Percentiles rank a stretch among this genome's conserved stretches.
phyloP scores from a whole-genome alignment of 1,140 invertebrate species.

The Neodiprion virginianus region DNA sequence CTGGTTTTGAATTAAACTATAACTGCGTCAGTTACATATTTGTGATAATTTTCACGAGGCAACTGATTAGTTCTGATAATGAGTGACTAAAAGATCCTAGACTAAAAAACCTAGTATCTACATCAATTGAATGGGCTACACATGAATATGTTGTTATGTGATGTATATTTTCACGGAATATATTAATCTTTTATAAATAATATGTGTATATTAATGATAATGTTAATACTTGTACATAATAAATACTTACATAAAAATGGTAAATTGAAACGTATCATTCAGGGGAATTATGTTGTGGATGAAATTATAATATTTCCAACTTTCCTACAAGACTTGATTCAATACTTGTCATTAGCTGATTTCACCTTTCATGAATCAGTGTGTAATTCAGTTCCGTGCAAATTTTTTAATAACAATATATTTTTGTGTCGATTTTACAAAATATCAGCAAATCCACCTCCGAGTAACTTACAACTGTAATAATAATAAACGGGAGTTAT shows the following conservation, averaged over 20 bases:
- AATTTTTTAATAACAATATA: not conserved
- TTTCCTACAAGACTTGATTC: not conserved
- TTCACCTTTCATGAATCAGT: not conserved
- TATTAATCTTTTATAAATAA: conserved; percentile 4
- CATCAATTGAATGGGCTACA: not conserved
- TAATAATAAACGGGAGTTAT: not conserved
- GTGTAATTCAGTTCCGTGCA: no score
- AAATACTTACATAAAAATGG: not conserved
- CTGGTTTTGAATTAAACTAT: no score
- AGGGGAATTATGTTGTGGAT: no score
- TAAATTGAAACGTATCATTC: no score
- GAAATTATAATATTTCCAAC: no score
- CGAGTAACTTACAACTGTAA: not conserved
- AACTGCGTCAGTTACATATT: no score
- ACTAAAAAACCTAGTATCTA: not conserved
- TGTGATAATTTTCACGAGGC: no score
- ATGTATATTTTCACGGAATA: not conserved
- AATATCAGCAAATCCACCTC: conserved; percentile 5
- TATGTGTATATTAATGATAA: not conserved
- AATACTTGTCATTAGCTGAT: not conserved
- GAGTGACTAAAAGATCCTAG: not conserved
- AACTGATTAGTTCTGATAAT: no score
- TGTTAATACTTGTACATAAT: not conserved
- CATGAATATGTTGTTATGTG: not conserved
- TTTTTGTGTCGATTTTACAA: not conserved